Percentiles rank a stretch among this genome's conserved stretches.
Evolutionary conservation across 2,797 vertebrate genomes (phyloP).

Genomic region (Tympanoctomys barrerae): DNA sequence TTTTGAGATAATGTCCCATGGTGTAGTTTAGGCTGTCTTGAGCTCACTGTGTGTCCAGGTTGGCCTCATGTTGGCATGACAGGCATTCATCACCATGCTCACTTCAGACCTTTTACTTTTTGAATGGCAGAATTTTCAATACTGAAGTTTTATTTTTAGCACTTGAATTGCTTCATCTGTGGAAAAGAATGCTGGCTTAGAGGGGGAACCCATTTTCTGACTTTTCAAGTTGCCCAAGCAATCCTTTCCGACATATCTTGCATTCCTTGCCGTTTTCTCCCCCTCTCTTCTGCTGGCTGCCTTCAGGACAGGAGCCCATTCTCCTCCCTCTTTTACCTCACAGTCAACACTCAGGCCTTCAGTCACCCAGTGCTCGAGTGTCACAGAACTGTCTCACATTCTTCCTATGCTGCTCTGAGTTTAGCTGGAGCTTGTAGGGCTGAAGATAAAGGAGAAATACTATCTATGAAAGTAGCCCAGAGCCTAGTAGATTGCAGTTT

Average conservation of each 20-base stretch:
- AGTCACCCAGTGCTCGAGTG: neutral
- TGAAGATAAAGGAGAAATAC: neutral
- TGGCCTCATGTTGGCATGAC: neutral
- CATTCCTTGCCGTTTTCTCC: neutral
- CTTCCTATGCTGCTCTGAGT: neutral
- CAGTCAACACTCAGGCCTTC: neutral
- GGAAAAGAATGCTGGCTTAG: constrained; percentile 18
- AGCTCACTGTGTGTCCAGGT: neutral
- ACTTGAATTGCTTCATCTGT: neutral
- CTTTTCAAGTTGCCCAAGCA: constrained; percentile 40
- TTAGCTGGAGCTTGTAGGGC: neutral
- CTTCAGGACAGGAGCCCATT: neutral
- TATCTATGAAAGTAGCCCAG: neutral
- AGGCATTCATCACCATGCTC: neutral
- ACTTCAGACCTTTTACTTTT: neutral
- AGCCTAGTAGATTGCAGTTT: neutral
- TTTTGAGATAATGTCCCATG: neutral
- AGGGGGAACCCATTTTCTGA: neutral
- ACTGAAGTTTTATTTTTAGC: neutral
- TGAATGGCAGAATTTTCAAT: neutral
- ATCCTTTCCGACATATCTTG: neutral
- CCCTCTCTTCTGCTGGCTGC: neutral
- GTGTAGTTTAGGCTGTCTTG: neutral
- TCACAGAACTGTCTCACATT: neutral
- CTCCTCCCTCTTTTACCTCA: neutral